Percentiles rank a stretch among this genome's conserved stretches.
Conservation (phyloP, 2,888 invertebrate species). For the Halocaridina rubra region DNA sequence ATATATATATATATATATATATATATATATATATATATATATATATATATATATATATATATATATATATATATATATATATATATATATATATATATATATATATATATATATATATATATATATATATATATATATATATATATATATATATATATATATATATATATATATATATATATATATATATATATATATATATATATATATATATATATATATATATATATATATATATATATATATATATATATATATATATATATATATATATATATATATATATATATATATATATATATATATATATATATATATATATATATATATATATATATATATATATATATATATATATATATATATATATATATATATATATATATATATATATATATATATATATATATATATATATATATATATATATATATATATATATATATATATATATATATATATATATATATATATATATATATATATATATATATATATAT, state of each 20-base stretch:
- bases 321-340: background rate
- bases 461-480: background rate
- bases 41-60: background rate
- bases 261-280: constrained; percentile 21
- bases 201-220: background rate
- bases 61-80: background rate
- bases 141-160: background rate
- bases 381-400: background rate
- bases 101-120: background rate
- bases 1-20: background rate
- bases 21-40: background rate
- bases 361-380: background rate
- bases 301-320: constrained; percentile 1
- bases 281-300: constrained; percentile 17
- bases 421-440: constrained; percentile 14
- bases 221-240: background rate
- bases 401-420: background rate
- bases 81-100: background rate
- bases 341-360: constrained; percentile 2
- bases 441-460: background rate
- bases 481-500: background rate
- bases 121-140: background rate
- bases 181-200: background rate
- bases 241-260: background rate
- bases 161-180: background rate